Evolutionary conservation across 2,797 vertebrate species (phyloP).

Genomic region (Prunella strophiata): DNA sequence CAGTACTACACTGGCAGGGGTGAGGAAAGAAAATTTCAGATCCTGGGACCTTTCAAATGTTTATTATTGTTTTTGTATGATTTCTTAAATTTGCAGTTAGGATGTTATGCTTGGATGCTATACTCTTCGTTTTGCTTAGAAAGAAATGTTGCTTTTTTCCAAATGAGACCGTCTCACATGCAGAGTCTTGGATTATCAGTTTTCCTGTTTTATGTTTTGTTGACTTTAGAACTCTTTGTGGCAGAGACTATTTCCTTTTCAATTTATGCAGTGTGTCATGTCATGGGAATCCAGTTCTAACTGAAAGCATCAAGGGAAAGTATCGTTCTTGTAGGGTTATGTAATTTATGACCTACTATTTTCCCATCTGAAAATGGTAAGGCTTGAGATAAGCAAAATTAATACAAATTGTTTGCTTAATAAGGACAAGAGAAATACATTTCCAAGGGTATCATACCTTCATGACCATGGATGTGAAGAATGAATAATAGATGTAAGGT

Average conservation of each 20-base stretch:
- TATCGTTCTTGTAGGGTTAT: neutral
- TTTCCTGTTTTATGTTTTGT: neutral
- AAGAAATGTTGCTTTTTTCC: neutral
- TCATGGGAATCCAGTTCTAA: neutral
- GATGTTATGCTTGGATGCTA: neutral
- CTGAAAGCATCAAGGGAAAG: neutral
- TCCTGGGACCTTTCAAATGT: neutral
- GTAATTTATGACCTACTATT: neutral
- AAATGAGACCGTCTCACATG: neutral
- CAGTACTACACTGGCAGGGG: neutral
- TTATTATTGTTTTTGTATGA: neutral
- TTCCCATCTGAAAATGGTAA: neutral
- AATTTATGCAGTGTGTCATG: neutral
- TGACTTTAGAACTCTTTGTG: neutral
- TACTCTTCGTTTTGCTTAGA: neutral
- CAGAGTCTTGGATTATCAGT: neutral
- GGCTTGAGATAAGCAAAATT: constrained; percentile 31
- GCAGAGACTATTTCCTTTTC: neutral
- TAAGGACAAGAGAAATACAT: neutral
- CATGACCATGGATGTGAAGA: constrained; percentile 21
- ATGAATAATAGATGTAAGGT: constrained; percentile 14
- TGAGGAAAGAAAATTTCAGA: neutral
- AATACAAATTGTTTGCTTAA: constrained; percentile 46
- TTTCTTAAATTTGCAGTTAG: neutral
- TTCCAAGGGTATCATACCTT: constrained; percentile 4